phyloP scores from a whole-genome alignment of 2,888 invertebrate species.

The Acrobasis repandana region DNA sequence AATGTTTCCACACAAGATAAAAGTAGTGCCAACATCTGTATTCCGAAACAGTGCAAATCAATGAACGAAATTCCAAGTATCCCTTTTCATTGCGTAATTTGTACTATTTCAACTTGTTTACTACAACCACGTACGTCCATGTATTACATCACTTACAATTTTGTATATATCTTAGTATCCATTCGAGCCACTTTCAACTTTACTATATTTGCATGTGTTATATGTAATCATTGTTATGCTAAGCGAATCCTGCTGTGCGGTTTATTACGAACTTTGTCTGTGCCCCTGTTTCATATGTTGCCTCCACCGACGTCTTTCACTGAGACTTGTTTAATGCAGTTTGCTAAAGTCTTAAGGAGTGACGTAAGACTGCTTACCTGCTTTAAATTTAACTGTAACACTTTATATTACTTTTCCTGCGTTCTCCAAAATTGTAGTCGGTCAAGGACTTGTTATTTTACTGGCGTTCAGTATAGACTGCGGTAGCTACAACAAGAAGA shows the following conservation, averaged over 20 bases:
- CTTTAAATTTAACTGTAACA: constrained; percentile 28
- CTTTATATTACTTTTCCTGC: constrained; percentile 19
- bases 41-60: constrained; percentile 41
- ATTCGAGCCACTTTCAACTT: constrained; percentile 38
- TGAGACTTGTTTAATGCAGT: constrained; percentile 32
- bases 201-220: constrained; percentile 37
- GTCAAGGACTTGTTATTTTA: constrained; percentile 2
- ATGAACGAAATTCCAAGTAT: constrained; percentile 42
- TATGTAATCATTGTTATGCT: constrained; percentile 37
- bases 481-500: neutral
- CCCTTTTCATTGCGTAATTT: constrained; percentile 48
- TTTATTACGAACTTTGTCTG: constrained; percentile 34
- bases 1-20: constrained; percentile 45
- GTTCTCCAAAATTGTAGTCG: neutral
- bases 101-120: constrained; percentile 50
- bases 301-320: constrained; percentile 31
- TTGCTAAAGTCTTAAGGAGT: constrained; percentile 29
- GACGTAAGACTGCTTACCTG: constrained; percentile 26
- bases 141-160: constrained; percentile 48
- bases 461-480: neutral
- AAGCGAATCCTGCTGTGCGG: constrained; percentile 52
- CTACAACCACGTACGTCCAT: constrained; percentile 39
- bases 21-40: constrained; percentile 49
- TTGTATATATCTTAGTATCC: constrained; percentile 39
- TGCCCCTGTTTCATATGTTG: constrained; percentile 28